Evolutionary conservation across 2,888 invertebrate species (phyloP).

Genomic region (Ametastegia equiseti): DNA sequence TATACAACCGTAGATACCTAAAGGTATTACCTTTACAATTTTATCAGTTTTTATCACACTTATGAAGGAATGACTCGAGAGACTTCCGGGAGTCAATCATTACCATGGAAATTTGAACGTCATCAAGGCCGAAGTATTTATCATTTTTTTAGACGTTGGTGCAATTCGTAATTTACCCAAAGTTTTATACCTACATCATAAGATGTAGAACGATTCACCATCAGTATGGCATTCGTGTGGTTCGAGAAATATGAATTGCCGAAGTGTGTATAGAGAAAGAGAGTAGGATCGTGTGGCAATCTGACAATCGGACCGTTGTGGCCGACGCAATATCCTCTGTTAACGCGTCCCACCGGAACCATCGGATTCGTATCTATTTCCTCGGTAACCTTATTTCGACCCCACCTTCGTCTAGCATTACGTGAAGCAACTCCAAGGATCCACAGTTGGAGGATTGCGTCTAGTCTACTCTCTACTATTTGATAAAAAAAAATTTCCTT

Average conservation of each 20-base stretch:
- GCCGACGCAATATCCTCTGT: constrained; percentile 41
- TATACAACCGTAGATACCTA: not conserved
- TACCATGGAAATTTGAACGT: no score
- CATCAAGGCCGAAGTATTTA: not conserved
- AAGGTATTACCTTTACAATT: not conserved
- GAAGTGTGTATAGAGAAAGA: not conserved
- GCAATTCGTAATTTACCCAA: not conserved
- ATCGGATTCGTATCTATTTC: constrained; percentile 33
- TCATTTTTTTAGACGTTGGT: not conserved
- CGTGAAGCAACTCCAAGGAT: constrained; percentile 34
- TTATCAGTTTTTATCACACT: not conserved
- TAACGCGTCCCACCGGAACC: constrained; percentile 48
- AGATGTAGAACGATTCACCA: constrained; percentile 8
- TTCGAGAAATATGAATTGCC: not conserved
- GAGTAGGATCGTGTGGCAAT: constrained; percentile 35
- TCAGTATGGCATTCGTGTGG: not conserved
- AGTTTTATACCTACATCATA: not conserved
- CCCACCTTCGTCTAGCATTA: constrained; percentile 13
- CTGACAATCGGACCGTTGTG: constrained; percentile 30
- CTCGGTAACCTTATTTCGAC: constrained; percentile 28
- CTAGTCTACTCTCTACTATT: constrained; percentile 10
- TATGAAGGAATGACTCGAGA: not conserved
- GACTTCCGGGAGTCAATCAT: not conserved
- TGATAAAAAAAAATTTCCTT: not conserved
- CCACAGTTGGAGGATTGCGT: constrained; percentile 18